A percentile compares a stretch with the other conserved stretches of the same genome.
These are phyloP conservation scores for Eumacrocentrus americanus DNA, from an alignment of 2,888 invertebrate genomes.

Conservation along the genomic window DNA sequence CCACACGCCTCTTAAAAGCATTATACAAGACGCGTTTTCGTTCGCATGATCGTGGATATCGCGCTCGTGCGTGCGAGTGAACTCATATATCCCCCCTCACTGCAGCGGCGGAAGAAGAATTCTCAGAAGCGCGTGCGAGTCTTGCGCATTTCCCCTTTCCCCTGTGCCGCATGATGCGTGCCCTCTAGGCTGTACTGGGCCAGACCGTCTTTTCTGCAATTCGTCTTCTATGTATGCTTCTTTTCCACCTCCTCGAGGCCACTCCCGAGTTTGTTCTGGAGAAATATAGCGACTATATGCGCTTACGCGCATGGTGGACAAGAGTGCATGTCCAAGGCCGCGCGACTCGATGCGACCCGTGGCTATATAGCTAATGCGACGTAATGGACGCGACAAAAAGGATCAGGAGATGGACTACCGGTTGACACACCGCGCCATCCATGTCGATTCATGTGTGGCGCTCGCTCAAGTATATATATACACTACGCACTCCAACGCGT, in stretches of 20 bases:
- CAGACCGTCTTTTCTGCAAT: background rate
- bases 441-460: background rate
- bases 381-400: slow-evolving; percentile 41
- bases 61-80: slow-evolving; percentile 8
- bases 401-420: slow-evolving; percentile 41
- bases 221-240: background rate
- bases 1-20: background rate
- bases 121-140: slow-evolving; percentile 9
- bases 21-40: background rate
- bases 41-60: slow-evolving; percentile 6
- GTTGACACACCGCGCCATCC: slow-evolving; percentile 26
- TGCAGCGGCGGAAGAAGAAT: background rate
- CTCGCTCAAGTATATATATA: slow-evolving; percentile 33
- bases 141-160: background rate
- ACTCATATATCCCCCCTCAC: background rate
- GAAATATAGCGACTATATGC: background rate
- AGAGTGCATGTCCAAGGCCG: slow-evolving; percentile 13
- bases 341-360: slow-evolving; percentile 38
- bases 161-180: background rate
- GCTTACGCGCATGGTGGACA: too few relatives aligned
- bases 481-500: slow-evolving; percentile 31
- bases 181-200: background rate
- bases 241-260: background rate
- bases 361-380: slow-evolving; percentile 52
- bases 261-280: background rate